A percentile compares a stretch with the other conserved stretches of the same genome.
These are phyloP conservation scores for Beris chalybata DNA, from an alignment of 2,888 invertebrate species.

Conservation along the genomic window DNA sequence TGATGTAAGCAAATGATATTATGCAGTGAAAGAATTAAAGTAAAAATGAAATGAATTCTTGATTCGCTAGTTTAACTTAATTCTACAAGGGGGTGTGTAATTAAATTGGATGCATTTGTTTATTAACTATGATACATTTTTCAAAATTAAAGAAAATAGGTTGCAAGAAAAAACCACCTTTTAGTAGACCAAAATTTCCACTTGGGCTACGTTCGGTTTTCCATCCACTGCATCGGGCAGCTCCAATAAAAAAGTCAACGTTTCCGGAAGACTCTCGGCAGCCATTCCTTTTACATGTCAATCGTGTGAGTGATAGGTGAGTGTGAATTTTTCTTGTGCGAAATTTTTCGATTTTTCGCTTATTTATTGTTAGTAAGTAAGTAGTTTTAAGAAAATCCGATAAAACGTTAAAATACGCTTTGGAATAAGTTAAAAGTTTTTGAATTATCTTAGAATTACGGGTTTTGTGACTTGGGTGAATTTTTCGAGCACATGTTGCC, in stretches of 20 bases:
- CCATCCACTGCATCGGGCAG: background rate
- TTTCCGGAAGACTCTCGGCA: conserved; percentile 10
- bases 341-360: conserved; percentile 11
- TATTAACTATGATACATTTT: too few relatives aligned
- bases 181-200: too few relatives aligned
- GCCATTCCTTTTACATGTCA: conserved; percentile 28
- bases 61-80: too few relatives aligned
- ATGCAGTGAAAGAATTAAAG: too few relatives aligned
- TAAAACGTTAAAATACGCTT: background rate
- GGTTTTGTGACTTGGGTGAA: background rate
- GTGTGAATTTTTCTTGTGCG: conserved; percentile 8
- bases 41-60: too few relatives aligned
- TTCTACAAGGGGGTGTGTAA: too few relatives aligned
- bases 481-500: conserved; percentile 4
- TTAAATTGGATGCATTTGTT: too few relatives aligned
- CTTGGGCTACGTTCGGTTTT: conserved; percentile 16
- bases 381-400: background rate
- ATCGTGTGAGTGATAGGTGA: conserved; percentile 30
- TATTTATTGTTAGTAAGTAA: background rate
- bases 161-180: too few relatives aligned
- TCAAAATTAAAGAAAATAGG: too few relatives aligned
- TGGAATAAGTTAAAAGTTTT: background rate
- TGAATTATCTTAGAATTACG: background rate
- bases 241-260: background rate
- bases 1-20: too few relatives aligned